Evolutionary conservation across 2,797 vertebrate species (phyloP).

Genomic region (Stomatorhinus walkeri): DNA sequence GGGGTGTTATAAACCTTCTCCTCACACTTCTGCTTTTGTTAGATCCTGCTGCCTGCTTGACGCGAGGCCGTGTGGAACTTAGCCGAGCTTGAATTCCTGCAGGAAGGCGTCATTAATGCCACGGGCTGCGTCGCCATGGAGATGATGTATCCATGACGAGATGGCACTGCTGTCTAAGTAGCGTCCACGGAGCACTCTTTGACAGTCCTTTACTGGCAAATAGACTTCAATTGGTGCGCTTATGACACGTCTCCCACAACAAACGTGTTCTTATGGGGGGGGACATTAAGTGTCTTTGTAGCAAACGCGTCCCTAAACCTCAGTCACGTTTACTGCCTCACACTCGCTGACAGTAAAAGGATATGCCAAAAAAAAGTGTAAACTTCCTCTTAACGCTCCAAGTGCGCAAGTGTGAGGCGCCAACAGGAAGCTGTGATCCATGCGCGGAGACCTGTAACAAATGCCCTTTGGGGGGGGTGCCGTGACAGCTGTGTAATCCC

Average conservation of each 20-base stretch:
- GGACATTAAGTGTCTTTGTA: not conserved
- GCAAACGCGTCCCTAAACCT: not conserved
- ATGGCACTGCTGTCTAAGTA: not conserved
- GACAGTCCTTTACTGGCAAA: not conserved
- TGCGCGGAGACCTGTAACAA: not conserved
- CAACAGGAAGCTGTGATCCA: not conserved
- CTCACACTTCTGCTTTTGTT: not conserved
- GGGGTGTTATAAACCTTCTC: too few species aligned
- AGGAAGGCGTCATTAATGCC: not conserved
- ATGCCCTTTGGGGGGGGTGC: not conserved
- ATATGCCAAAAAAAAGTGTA: not conserved
- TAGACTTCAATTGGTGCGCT: not conserved
- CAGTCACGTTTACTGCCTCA: not conserved
- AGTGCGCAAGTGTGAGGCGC: not conserved
- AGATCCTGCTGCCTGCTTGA: slow-evolving; percentile 30
- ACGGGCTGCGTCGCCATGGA: not conserved
- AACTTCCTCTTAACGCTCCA: not conserved
- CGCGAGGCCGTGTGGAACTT: not conserved
- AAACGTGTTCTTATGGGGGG: not conserved
- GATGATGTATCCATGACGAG: not conserved
- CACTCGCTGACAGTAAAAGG: not conserved
- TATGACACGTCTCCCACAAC: not conserved
- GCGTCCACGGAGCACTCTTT: not conserved
- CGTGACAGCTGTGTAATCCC: not conserved
- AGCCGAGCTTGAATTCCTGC: not conserved